A percentile compares a stretch with the other conserved stretches of the same genome.
Conservation (phyloP, 2,113 vertebrate species). For the pig (Sus scrofa) region DNA sequence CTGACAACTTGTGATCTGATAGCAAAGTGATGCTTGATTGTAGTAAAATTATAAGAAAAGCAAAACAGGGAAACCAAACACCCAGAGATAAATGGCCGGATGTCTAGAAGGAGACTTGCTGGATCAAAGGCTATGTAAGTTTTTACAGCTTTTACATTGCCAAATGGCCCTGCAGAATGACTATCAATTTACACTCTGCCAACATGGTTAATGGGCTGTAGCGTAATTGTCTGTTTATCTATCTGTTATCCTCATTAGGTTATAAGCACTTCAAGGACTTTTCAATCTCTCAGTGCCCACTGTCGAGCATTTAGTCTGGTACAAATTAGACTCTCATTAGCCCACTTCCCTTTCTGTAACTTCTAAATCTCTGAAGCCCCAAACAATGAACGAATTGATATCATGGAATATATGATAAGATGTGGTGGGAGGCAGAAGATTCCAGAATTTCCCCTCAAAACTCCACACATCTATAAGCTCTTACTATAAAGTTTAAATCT, state of each 20-base stretch:
- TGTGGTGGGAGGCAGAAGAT: not conserved
- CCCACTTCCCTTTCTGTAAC: not conserved
- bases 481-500: not conserved
- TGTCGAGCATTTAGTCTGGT: conserved; percentile 17
- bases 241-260: conserved; percentile 77
- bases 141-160: conserved; percentile 60
- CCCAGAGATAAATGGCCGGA: conserved; percentile 52
- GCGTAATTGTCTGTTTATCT: conserved; percentile 81
- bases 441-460: not conserved
- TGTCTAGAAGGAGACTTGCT: conserved; percentile 54
- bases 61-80: not conserved
- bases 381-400: not conserved
- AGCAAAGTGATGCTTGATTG: not conserved
- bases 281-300: conserved; percentile 50
- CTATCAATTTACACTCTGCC: conserved; percentile 76
- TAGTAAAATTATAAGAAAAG: not conserved
- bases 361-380: not conserved
- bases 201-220: conserved; percentile 75
- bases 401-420: not conserved
- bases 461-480: not conserved
- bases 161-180: conserved; percentile 62
- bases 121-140: conserved; percentile 62
- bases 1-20: not conserved
- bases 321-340: not conserved
- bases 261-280: conserved; percentile 71